Base-by-base conservation (phyloP, 2,888 invertebrate species). In the Lasioglossum zephyrum region DNA sequence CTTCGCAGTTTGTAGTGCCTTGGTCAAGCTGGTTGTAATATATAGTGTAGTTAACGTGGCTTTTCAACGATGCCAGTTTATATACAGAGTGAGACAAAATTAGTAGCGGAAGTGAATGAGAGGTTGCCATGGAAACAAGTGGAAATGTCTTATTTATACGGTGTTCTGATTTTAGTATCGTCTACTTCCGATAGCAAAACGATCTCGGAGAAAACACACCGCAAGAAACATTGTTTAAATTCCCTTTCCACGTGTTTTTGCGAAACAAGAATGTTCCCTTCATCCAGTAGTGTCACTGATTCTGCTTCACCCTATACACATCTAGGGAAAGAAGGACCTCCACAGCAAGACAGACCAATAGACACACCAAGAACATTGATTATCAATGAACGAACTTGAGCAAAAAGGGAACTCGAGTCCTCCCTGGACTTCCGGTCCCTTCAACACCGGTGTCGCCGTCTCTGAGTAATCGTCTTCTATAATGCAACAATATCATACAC, bases 401-500 rank as follows among this genome's bases (percentile, higher is more conserved):
- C 5, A 26, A 26, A 60, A 4, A 26, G 63, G 26, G 6, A 31
- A 39, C 53, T 69, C 31, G 36, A 9, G 3, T 16, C 36, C 66
- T 69, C 22, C 36, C 36, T 22, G 66, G 6, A 22, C 66, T 36
- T 18, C 39, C 66, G 36, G 66, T 9, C 66, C 66, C 18, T 3
- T 9, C 36, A 2, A 5, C 66, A 31, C 36, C 36, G 66, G 36
- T 22, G 66, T 39, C 22, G 8, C 66, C 66, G 22, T 69, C 66
- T 31, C 36, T 16, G 66, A 69, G 36, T 69, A 69, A 63, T 63
- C 63, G 63, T 63, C 63, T 44, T 57, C 66, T 79, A 81, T 75
- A 83, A 79, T 63, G 85, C 83, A 87, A 91, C 90, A 88, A 82
- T 90, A 90, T 91, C 85, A 82, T 88, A 92, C 90, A 91, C 78